Evolutionary conservation across 2,797 vertebrate species (phyloP).

Genomic region (Gephyroberyx darwinii): DNA sequence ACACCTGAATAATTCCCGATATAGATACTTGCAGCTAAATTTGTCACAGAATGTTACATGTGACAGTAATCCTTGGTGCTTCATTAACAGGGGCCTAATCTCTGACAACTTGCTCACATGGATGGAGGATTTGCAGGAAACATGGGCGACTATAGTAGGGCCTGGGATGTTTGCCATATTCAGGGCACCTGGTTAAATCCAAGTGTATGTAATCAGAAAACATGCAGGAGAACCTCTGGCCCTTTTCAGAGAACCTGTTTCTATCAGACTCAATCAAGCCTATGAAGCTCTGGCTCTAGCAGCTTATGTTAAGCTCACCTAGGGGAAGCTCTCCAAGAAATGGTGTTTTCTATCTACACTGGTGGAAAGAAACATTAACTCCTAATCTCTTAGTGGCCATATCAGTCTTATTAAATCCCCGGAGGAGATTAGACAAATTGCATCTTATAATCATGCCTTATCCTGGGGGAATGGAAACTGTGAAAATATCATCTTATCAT

Average conservation of each 20-base stretch:
- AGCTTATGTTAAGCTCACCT: constrained; percentile 74
- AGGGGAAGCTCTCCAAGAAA: constrained; percentile 67
- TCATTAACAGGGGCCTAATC: constrained; percentile 70
- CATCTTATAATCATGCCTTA: constrained; percentile 68
- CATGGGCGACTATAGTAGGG: constrained; percentile 41
- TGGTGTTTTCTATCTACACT: constrained; percentile 53
- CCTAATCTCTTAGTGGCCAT: constrained; percentile 70
- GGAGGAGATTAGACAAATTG: constrained; percentile 75
- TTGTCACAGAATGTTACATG: constrained; percentile 52
- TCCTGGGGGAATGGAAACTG: constrained; percentile 51
- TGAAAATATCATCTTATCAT: constrained; percentile 50
- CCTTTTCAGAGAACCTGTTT: constrained; percentile 41
- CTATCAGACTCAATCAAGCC: constrained; percentile 48
- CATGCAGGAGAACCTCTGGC: constrained; percentile 51
- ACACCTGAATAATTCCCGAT: constrained; percentile 60
- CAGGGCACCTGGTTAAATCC: constrained; percentile 62
- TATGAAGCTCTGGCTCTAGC: constrained; percentile 50
- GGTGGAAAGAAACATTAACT: constrained; percentile 62
- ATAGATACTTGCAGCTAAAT: constrained; percentile 58
- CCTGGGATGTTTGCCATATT: constrained; percentile 42
- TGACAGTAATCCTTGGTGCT: constrained; percentile 74
- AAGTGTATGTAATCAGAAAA: constrained; percentile 45
- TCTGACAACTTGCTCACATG: constrained; percentile 62
- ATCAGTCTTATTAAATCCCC: constrained; percentile 74
- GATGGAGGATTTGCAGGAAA: constrained; percentile 67